Conservation (phyloP, 2,113 vertebrate genomes). For the Todiramphus chloris region DNA sequence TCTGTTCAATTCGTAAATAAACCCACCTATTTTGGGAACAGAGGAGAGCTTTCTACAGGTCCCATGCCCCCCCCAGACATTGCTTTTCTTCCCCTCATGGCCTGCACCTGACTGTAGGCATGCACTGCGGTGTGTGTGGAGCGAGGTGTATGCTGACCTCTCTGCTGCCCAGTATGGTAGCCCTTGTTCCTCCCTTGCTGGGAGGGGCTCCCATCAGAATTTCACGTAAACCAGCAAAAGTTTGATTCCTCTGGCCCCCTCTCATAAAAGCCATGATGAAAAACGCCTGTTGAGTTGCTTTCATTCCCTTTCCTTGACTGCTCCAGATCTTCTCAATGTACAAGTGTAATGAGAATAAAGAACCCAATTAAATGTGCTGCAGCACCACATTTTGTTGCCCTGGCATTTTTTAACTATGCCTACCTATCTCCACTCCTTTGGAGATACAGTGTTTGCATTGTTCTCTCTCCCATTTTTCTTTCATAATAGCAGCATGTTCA, state of each 20-base stretch:
- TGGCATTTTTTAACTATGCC: not conserved
- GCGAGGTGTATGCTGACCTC: not conserved
- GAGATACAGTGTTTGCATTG: not conserved
- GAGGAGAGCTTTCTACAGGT: not conserved
- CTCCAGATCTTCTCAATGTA: not conserved
- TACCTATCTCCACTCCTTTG: not conserved
- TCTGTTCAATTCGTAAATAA: not conserved
- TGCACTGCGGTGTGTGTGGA: not conserved
- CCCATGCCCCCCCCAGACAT: not conserved
- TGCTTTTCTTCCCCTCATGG: not conserved
- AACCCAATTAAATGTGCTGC: accelerated
- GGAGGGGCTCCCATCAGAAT: not conserved
- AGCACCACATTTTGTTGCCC: not conserved
- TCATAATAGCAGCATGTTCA: not conserved
- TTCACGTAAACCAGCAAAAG: not conserved
- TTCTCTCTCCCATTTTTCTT: not conserved
- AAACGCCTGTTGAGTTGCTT: not conserved
- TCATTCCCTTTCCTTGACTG: not conserved
- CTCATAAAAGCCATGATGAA: not conserved
- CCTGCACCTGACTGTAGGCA: not conserved
- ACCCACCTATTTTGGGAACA: not conserved
- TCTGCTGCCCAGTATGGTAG: not conserved
- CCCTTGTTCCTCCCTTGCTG: not conserved
- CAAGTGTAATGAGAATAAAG: not conserved
- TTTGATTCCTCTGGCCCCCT: not conserved